Evolutionary conservation across 2,113 vertebrate genomes (phyloP).

Genomic region (Corvus moneduloides): DNA sequence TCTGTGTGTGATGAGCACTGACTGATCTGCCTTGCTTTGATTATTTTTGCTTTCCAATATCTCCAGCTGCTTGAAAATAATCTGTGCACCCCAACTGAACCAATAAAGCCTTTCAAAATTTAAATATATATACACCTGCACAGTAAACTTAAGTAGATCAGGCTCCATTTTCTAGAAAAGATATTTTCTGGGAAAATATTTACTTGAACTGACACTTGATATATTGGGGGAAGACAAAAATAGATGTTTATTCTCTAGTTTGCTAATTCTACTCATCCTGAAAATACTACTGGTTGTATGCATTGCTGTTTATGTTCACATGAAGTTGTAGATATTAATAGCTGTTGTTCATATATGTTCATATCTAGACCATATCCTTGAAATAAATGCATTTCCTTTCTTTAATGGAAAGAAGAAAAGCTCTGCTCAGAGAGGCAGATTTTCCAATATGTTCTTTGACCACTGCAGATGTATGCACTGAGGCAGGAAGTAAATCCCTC

Average conservation of each 20-base stretch:
- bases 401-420: conserved; percentile 11
- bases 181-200: not conserved
- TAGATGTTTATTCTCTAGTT: not conserved
- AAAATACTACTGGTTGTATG: not conserved
- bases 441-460: conserved; percentile 24
- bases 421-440: not conserved
- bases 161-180: not conserved
- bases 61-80: not conserved
- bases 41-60: not conserved
- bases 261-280: not conserved
- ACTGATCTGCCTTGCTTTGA: not conserved
- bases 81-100: not conserved
- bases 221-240: not conserved
- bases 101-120: not conserved
- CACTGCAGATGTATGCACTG: conserved; percentile 30
- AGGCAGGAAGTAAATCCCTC: conserved; percentile 51
- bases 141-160: not conserved
- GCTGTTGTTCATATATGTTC: not conserved
- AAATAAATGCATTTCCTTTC: conserved; percentile 24
- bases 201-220: not conserved
- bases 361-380: not conserved
- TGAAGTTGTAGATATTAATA: not conserved
- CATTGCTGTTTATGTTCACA: not conserved
- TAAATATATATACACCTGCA: not conserved
- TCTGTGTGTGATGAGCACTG: not conserved